Conservation (phyloP, 2,888 invertebrate species). For the Dicycla oo region DNA sequence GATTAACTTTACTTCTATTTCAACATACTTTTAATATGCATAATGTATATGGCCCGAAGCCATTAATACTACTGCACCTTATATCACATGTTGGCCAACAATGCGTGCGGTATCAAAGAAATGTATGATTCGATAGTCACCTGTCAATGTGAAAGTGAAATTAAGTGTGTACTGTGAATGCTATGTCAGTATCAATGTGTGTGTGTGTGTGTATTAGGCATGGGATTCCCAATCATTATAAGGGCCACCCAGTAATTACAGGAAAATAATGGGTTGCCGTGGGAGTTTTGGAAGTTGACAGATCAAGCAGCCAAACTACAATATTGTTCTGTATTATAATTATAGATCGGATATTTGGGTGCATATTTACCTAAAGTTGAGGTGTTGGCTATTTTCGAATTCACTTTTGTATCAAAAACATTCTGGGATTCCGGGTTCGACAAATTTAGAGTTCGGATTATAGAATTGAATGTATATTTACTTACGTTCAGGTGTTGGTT, state of each 20-base stretch:
- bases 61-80: constrained; percentile 26
- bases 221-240: not conserved
- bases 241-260: constrained; percentile 5
- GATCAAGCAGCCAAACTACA: not conserved
- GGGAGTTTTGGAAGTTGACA: not conserved
- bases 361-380: too few relatives aligned
- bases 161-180: constrained; percentile 42
- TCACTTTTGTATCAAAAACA: too few relatives aligned
- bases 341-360: too few relatives aligned
- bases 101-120: constrained; percentile 7
- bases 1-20: not conserved
- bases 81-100: constrained; percentile 46
- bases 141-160: constrained; percentile 55
- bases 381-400: too few relatives aligned
- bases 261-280: not conserved
- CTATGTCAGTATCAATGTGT: not conserved
- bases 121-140: constrained; percentile 40
- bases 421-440: too few relatives aligned
- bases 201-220: not conserved
- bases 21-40: constrained; percentile 16
- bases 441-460: too few relatives aligned
- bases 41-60: constrained; percentile 2
- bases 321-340: too few relatives aligned
- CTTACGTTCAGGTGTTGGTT: too few relatives aligned
- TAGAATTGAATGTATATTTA: too few relatives aligned